Base-by-base conservation (phyloP, 2,797 vertebrate species). In the Lithobates sylvaticus region DNA sequence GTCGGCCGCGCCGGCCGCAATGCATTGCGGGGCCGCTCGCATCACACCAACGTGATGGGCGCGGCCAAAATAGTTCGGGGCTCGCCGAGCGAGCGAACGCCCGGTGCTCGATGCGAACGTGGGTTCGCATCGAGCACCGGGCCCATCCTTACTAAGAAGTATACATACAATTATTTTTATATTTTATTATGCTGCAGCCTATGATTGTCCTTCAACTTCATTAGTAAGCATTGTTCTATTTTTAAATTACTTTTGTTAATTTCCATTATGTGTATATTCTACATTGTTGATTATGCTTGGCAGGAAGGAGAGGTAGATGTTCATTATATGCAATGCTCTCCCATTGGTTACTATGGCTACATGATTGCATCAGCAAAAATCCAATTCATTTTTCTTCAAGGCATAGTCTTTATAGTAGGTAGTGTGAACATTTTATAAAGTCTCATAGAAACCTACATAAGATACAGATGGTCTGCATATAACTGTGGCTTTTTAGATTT, bases 351-450 rank as follows among this genome's bases (percentile, higher is more conserved):
- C 79, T 81, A 81, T 81, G 47, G 47, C 47, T 81, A 81, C 79
- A 72, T 81, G 79, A 81, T 81, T 81, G 68, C 72, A 81, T 81
- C 79, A 81, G 79, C 79, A 81, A 39, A 81, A 69, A 71, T 81
- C 68, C 68, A 81, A 81, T 81, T 44, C 79, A 81, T 81, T 81
- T 72, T 67, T 81, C 68, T 81, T 67, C 67, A 29, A 81, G 78
- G 79, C 79, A 81, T 36, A 26, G 29, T 10, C 39, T 61, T 81
- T 81, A 58, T 36, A 81, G 69, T 18, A 61, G 42, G 26, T 80
- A 54, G 26, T 54, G 47, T 71, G 69, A 81, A 81, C 36, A 71
- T 58, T 71, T 26, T 23, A 36, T 26, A 39, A 81, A 71, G 47
- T 44, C 44, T 81, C 54, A 13, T 71, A 70, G 68, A 61, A 81